Evolutionary conservation across 2,113 vertebrate species (phyloP).

Genomic region (Mustelus asterias): DNA sequence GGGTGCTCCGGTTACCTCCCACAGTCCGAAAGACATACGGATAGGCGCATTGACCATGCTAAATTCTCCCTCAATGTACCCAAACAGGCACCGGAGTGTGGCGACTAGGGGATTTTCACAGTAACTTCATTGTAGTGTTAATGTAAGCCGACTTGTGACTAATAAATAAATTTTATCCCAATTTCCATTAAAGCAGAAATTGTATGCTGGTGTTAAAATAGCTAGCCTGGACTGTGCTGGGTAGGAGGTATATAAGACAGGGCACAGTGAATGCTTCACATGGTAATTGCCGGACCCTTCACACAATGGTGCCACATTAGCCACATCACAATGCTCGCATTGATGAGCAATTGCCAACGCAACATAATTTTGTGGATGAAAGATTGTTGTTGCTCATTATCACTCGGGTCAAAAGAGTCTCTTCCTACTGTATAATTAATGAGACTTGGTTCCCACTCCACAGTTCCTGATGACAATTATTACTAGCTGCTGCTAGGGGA

Average conservation of each 20-base stretch:
- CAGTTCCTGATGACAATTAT: constrained; percentile 17
- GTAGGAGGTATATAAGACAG: background rate
- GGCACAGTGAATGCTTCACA: background rate
- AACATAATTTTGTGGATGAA: constrained; percentile 15
- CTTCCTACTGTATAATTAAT: constrained; percentile 26
- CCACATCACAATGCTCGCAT: background rate
- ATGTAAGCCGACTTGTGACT: no score
- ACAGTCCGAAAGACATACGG: no score
- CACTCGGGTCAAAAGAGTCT: background rate
- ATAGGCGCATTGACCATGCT: no score
- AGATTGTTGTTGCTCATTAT: constrained; percentile 22
- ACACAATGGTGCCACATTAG: background rate
- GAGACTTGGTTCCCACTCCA: background rate
- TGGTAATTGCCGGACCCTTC: background rate
- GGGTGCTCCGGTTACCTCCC: no score
- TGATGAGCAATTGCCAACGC: background rate
- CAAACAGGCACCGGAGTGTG: no score
- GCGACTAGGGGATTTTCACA: no score
- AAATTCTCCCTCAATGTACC: no score
- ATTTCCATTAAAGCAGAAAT: background rate
- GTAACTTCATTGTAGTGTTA: no score
- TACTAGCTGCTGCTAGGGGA: background rate
- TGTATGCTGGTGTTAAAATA: background rate
- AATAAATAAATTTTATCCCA: no score
- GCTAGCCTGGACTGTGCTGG: background rate